A percentile compares a stretch with the other conserved stretches of the same genome.
Evolutionary conservation across 2,888 invertebrate species (phyloP).

Genomic region (Andrena bicolor): DNA sequence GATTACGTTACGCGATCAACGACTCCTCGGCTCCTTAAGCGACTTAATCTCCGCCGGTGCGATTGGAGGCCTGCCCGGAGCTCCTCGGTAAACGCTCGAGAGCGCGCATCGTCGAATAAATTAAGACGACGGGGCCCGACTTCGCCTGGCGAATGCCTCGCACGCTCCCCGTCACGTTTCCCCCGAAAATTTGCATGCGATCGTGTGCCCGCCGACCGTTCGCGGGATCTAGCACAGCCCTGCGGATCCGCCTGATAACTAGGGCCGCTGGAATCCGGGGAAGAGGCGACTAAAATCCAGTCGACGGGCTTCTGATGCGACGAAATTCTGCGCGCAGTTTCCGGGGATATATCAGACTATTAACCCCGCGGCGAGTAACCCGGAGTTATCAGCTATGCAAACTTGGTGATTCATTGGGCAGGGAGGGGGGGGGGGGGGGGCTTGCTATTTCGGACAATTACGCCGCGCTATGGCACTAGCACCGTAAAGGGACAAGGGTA

Average conservation of each 20-base stretch:
- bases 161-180: slow-evolving; percentile 4
- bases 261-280: neutral
- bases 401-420: no score
- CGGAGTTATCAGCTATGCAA: no score
- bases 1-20: slow-evolving; percentile 52
- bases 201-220: slow-evolving; percentile 14
- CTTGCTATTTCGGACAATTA: no score
- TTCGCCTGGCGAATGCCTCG: slow-evolving; percentile 26
- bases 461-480: no score
- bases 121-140: slow-evolving; percentile 45
- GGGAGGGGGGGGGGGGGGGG: no score
- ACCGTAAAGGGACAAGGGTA: no score
- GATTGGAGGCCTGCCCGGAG: slow-evolving; percentile 50
- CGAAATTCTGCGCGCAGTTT: no score
- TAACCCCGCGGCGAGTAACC: no score
- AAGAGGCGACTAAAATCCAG: neutral
- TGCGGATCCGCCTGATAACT: slow-evolving; percentile 13
- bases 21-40: slow-evolving; percentile 11
- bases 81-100: slow-evolving; percentile 34
- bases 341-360: no score
- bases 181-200: slow-evolving; percentile 31
- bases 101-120: slow-evolving; percentile 49
- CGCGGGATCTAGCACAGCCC: neutral
- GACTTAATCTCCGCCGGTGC: slow-evolving; percentile 28
- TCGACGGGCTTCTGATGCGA: no score